These are phyloP conservation scores for Pangasianodon gigas DNA, from an alignment of 2,113 vertebrate genomes.

Conservation along the genomic window DNA sequence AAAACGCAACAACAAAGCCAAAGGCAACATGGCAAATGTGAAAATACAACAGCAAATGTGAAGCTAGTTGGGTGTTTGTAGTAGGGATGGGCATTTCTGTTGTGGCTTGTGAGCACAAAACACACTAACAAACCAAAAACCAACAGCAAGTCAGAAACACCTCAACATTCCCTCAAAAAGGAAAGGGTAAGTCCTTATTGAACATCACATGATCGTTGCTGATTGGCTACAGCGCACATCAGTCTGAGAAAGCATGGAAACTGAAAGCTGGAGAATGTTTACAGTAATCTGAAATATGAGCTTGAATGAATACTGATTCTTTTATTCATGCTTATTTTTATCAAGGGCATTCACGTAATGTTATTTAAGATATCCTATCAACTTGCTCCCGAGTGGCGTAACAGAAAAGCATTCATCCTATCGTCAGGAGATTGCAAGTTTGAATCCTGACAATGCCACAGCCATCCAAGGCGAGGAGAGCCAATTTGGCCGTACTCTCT, in stretches of 20 bases:
- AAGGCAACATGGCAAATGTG: not conserved
- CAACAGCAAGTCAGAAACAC: not conserved
- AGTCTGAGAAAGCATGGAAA: not conserved
- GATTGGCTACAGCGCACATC: not conserved
- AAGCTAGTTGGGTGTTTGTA: not conserved
- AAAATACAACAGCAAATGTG: not conserved
- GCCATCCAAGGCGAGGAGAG: not conserved
- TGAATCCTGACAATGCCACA: not conserved
- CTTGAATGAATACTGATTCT: not conserved
- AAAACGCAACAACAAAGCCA: not conserved
- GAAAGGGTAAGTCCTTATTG: not conserved
- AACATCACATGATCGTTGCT: not conserved
- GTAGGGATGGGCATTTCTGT: not conserved
- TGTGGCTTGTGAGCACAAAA: not conserved
- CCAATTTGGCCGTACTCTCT: not conserved
- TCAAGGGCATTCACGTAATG: not conserved
- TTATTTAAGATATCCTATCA: slow-evolving; percentile 6
- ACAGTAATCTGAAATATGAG: not conserved
- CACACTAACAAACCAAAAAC: not conserved
- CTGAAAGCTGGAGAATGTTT: not conserved
- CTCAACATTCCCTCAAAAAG: not conserved
- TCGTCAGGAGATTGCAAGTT: not conserved
- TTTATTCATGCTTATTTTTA: slow-evolving; percentile 17
- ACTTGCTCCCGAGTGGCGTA: not conserved
- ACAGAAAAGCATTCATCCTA: not conserved